These are phyloP conservation scores for Thecocarcelia acutangulata DNA, from an alignment of 2,888 invertebrate genomes.

Conservation along the genomic window DNA sequence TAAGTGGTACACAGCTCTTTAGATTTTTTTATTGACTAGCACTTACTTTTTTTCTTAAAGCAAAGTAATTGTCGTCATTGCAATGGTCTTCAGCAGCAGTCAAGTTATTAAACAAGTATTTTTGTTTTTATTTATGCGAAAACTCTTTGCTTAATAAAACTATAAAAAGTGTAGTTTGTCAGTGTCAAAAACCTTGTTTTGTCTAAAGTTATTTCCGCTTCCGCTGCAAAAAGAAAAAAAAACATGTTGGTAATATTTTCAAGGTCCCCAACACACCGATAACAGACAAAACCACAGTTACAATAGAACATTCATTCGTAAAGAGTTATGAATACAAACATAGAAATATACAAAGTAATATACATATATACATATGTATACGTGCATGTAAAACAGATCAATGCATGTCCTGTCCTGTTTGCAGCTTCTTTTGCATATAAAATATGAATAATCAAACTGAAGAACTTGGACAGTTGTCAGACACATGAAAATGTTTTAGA, in stretches of 20 bases:
- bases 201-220: slow-evolving; percentile 69
- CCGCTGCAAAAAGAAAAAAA: slow-evolving; percentile 35
- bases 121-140: slow-evolving; percentile 7
- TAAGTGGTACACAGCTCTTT: no score
- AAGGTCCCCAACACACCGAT: slow-evolving; percentile 46
- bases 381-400: slow-evolving; percentile 12
- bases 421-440: slow-evolving; percentile 44
- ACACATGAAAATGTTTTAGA: neutral
- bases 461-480: slow-evolving; percentile 20
- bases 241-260: slow-evolving; percentile 37
- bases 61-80: neutral
- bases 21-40: no score
- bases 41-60: no score
- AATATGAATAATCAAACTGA: slow-evolving; percentile 61
- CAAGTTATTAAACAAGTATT: slow-evolving; percentile 45
- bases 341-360: neutral
- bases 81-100: slow-evolving; percentile 16
- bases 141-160: slow-evolving; percentile 16
- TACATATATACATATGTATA: neutral
- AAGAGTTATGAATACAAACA: neutral
- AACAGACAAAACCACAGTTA: slow-evolving; percentile 23
- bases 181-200: slow-evolving; percentile 67
- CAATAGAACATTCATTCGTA: neutral
- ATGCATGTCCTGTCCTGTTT: neutral
- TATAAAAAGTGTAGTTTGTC: slow-evolving; percentile 54